phyloP scores from a whole-genome alignment of 2,888 invertebrate genomes.

The Cantharis flavilabris region DNA sequence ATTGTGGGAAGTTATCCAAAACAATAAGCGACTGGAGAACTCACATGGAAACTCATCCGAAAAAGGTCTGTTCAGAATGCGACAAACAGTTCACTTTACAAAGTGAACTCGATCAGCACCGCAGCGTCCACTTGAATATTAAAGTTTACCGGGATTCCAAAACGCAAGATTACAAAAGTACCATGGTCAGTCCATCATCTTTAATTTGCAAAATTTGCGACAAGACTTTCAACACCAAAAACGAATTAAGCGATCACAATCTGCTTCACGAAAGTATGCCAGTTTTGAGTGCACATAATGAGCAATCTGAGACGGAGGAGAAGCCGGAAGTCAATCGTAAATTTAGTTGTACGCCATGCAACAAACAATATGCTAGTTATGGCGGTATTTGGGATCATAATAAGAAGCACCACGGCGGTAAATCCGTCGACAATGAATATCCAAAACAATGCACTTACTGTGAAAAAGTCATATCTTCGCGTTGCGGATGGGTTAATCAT shows the following conservation, averaged over 20 bases:
- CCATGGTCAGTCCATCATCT: conserved; percentile 57
- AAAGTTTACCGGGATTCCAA: conserved; percentile 70
- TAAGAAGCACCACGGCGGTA: conserved; percentile 43
- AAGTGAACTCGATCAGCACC: conserved; percentile 67
- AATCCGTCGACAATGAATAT: conserved; percentile 29
- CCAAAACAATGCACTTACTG: conserved; percentile 48
- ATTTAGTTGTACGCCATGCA: conserved; percentile 62
- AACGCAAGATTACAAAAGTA: conserved; percentile 62
- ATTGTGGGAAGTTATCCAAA: conserved; percentile 64
- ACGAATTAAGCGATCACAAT: conserved; percentile 47
- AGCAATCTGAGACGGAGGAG: conserved; percentile 52
- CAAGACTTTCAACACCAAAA: conserved; percentile 60
- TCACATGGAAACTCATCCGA: conserved; percentile 62
- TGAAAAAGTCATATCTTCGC: conserved; percentile 44
- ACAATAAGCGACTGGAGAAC: conserved; percentile 63
- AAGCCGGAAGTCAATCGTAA: conserved; percentile 57
- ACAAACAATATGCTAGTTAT: conserved; percentile 55
- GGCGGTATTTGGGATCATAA: conserved; percentile 49
- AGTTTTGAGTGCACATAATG: conserved; percentile 53
- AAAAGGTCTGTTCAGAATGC: conserved; percentile 65
- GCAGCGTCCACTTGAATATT: conserved; percentile 67
- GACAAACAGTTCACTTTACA: conserved; percentile 65
- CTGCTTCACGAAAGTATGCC: conserved; percentile 46
- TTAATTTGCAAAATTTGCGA: conserved; percentile 59
- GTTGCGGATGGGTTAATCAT: conserved; percentile 46